phyloP scores from a whole-genome alignment of 1,140 invertebrate genomes.

The Pomacea maculata region DNA sequence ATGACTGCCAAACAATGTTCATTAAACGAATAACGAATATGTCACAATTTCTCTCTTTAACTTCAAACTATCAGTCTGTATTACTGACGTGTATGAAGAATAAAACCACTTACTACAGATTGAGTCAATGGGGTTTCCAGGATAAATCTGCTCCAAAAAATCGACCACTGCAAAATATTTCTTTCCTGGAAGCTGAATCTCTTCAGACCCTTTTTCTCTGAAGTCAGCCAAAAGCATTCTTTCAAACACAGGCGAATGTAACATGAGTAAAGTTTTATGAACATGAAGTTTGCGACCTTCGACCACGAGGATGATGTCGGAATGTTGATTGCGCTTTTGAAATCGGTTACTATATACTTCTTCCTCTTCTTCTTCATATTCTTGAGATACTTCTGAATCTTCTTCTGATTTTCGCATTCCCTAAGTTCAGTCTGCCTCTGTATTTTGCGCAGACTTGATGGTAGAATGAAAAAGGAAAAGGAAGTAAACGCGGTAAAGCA shows the following conservation, averaged over 20 bases:
- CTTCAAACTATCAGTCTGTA: not conserved
- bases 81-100: not conserved
- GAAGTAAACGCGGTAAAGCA: no score
- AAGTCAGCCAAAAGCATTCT: not conserved
- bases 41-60: not conserved
- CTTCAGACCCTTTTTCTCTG: not conserved
- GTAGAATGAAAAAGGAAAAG: no score
- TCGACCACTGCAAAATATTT: not conserved
- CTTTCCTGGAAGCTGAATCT: not conserved
- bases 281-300: constrained; percentile 18
- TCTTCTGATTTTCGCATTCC: no score
- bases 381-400: no score
- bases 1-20: not conserved
- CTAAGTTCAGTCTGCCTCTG: no score
- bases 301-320: constrained; percentile 4
- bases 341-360: not conserved
- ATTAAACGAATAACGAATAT: not conserved
- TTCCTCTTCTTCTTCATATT: no score
- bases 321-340: not conserved
- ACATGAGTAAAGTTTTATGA: not conserved
- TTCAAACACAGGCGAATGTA: constrained; percentile 12
- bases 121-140: not conserved
- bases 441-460: no score
- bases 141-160: constrained; percentile 10
- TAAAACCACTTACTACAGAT: not conserved